These are phyloP conservation scores for Procavia capensis DNA, from an alignment of 2,113 vertebrate genomes.

Conservation along the genomic window DNA sequence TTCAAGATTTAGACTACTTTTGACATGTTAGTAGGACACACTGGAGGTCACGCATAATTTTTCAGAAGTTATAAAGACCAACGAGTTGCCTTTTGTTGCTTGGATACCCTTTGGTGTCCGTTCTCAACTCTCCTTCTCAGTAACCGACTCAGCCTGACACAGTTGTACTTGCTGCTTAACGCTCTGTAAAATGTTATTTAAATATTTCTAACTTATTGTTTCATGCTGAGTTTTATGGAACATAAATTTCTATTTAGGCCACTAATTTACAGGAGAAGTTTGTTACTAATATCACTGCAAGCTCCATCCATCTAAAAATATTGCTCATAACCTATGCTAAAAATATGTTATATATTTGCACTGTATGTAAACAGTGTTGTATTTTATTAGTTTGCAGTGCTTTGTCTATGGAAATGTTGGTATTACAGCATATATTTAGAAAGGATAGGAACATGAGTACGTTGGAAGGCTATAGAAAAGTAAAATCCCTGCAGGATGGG, in stretches of 20 bases:
- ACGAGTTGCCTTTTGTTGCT: not conserved
- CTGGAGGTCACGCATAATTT: not conserved
- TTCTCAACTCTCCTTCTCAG: constrained; percentile 39
- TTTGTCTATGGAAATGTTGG: constrained; percentile 76
- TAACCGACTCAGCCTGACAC: constrained; percentile 58
- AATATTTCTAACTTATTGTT: constrained; percentile 83
- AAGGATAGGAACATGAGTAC: constrained; percentile 20
- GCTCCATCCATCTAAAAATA: constrained; percentile 83
- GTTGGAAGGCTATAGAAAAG: constrained; percentile 60
- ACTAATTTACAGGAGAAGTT: constrained; percentile 83
- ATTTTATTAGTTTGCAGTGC: constrained; percentile 79
- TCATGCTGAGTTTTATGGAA: constrained; percentile 82
- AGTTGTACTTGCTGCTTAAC: constrained; percentile 70
- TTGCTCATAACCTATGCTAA: constrained; percentile 81
- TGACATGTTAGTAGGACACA: constrained; percentile 6
- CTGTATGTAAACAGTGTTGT: constrained; percentile 78
- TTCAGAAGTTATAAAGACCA: not conserved
- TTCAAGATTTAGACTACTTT: not conserved
- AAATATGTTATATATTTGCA: constrained; percentile 81
- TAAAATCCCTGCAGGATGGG: constrained; percentile 67
- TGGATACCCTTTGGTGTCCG: not conserved
- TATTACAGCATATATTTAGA: constrained; percentile 75
- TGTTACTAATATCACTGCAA: constrained; percentile 82
- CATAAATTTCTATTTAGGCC: constrained; percentile 83
- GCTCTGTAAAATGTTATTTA: constrained; percentile 81